A percentile compares a stretch with the other conserved stretches of the same genome.
Evolutionary conservation across 2,888 invertebrate species (phyloP).

Genomic region (Dione juno): DNA sequence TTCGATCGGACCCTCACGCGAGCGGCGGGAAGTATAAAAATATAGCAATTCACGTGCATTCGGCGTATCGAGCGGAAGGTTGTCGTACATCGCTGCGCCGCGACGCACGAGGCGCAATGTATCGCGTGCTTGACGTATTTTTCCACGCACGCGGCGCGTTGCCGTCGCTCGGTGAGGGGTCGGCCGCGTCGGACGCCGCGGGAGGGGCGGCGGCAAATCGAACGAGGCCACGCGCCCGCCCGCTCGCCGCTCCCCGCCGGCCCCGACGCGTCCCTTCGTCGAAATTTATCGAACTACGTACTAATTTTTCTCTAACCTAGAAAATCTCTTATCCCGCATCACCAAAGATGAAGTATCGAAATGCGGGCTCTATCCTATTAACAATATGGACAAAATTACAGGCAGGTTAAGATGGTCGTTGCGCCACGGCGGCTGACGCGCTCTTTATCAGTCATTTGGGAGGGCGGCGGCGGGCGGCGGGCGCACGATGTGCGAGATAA

Average conservation of each 20-base stretch:
- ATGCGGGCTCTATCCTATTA: conserved; percentile 73
- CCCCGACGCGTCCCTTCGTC: conserved; percentile 70
- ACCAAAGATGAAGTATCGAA: conserved; percentile 77
- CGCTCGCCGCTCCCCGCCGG: conserved; percentile 57
- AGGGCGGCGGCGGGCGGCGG: conserved; percentile 56
- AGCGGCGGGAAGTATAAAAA: conserved; percentile 55
- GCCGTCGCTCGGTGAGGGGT: conserved; percentile 66
- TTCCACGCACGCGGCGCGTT: conserved; percentile 69
- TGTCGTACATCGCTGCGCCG: conserved; percentile 60
- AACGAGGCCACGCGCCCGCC: conserved; percentile 75
- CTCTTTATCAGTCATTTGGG: conserved; percentile 75
- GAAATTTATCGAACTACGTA: conserved; percentile 76
- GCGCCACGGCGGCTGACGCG: conserved; percentile 68
- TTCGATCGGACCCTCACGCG: conserved; percentile 56
- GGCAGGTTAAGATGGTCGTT: conserved; percentile 69
- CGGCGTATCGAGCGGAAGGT: conserved; percentile 57
- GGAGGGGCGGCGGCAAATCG: conserved; percentile 69
- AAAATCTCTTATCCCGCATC: conserved; percentile 79
- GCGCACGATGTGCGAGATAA: conserved; percentile 71
- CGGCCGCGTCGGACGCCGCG: conserved; percentile 50
- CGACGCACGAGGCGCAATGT: conserved; percentile 56
- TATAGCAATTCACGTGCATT: conserved; percentile 50
- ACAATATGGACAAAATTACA: conserved; percentile 78
- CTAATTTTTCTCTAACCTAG: conserved; percentile 78
- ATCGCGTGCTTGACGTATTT: conserved; percentile 63